phyloP scores from a whole-genome alignment of 2,888 invertebrate genomes.

The Falcaria lacertinaria region DNA sequence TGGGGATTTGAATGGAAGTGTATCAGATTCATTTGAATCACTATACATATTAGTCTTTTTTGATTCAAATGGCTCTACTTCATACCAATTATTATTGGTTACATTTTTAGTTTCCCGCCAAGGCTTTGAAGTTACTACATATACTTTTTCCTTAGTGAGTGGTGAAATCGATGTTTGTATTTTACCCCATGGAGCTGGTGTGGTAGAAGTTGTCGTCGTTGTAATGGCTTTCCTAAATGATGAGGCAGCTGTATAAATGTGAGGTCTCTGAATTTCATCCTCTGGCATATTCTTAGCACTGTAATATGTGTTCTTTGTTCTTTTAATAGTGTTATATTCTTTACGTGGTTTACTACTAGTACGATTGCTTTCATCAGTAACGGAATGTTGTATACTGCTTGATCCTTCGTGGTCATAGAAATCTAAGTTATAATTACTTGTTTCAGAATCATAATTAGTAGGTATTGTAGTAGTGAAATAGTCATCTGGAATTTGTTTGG shows the following conservation, averaged over 20 bases:
- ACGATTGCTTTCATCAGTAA: constrained; percentile 50
- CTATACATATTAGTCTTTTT: constrained; percentile 45
- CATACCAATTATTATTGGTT: constrained; percentile 52
- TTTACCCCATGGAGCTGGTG: constrained; percentile 82
- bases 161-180: constrained; percentile 86
- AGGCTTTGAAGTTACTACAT: constrained; percentile 89
- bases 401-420: constrained; percentile 72
- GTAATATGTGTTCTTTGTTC: constrained; percentile 39
- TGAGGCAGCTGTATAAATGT: constrained; percentile 65
- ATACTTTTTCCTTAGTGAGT: constrained; percentile 88
- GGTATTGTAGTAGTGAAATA: constrained; percentile 84
- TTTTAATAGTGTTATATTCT: constrained; percentile 58
- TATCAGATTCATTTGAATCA: constrained; percentile 40
- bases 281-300: constrained; percentile 44
- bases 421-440: constrained; percentile 54
- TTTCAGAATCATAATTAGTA: constrained; percentile 44
- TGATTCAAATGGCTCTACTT: constrained; percentile 49
- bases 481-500: constrained; percentile 89
- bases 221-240: constrained; percentile 53
- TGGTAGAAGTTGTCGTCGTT: constrained; percentile 42
- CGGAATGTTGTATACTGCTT: constrained; percentile 63
- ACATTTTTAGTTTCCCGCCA: constrained; percentile 53
- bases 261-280: constrained; percentile 51
- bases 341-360: constrained; percentile 35
- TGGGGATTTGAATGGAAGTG: constrained; percentile 66